phyloP scores from a whole-genome alignment of 2,113 vertebrate species.

The Lathamus discolor region DNA sequence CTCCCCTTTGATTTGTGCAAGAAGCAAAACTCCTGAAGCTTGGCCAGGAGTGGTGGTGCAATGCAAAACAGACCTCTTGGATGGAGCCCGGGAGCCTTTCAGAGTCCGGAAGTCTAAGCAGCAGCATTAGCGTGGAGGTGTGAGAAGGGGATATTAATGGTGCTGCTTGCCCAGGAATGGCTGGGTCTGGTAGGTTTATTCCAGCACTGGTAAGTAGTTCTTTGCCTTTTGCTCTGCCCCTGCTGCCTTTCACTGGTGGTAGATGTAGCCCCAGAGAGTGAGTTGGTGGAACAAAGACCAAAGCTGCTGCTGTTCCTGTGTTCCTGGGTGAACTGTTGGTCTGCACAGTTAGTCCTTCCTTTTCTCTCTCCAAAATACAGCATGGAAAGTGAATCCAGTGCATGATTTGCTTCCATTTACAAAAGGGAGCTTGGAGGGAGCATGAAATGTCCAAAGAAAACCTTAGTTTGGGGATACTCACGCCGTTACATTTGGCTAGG shows the following conservation, averaged over 20 bases:
- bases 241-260: background rate
- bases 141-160: rapidly evolving
- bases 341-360: background rate
- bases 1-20: background rate
- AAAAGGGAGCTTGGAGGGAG: background rate
- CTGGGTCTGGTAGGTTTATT: background rate
- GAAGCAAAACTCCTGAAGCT: background rate
- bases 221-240: background rate
- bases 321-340: background rate
- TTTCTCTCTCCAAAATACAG: background rate
- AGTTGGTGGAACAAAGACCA: background rate
- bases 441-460: background rate
- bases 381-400: background rate
- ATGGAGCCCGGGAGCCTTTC: background rate
- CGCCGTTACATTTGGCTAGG: background rate
- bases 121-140: background rate
- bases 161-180: background rate
- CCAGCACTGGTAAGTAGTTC: background rate
- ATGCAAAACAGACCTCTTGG: background rate
- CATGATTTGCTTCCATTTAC: background rate
- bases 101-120: background rate
- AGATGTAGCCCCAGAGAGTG: rapidly evolving
- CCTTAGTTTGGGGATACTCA: background rate
- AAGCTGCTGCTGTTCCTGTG: background rate
- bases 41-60: background rate